Evolutionary conservation across 2,797 vertebrate genomes (phyloP), one percentile per base, ranked within the genome.

Genomic region (Micromesistius poutassou): DNA sequence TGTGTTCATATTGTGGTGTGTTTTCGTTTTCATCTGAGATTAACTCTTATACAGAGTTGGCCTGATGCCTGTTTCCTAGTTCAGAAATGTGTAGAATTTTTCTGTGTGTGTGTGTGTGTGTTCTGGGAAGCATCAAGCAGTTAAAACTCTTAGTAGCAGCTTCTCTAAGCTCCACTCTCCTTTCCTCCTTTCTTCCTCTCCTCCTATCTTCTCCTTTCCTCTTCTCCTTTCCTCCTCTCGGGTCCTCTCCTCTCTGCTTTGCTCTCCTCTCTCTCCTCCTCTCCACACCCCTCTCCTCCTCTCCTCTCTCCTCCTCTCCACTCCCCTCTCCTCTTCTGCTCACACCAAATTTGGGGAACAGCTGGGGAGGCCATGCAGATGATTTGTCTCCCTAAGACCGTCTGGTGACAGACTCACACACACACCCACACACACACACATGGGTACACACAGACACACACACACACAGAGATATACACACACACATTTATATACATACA

Each of bases 341-440:
- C 80, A 78, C 82, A 81, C 88, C 83, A 88, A 84, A 87, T 87
- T 89, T 86, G 85, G 86, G 81, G 84, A 84, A 87, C 86, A 85
- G 79, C 85, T 89, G 86, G 84, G 81, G 84, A 86, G 86, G 78
- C 84, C 84, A 80, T 77, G 83, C 73, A 80, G 87, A 91, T 93
- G 93, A 95, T 94, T 93, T 92, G 92, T 93, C 92, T 92, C 89
- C 85, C 88, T 93, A 89, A 90, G 89, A 91, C 89, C 82, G 84
- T 91, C 85, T 74, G 89, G 86, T 93, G 93, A 93, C 92, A 93
- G 92, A 89, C 87, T 82, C 71, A 46, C 81, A 83, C 86, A 81
- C 81, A 75, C 50, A n/a, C 81, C 16, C 31, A 38, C 40, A 72
- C 72, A 35, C 46, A 74, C 71, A 76, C 76, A 72, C 80, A 73